Evolutionary conservation across 2,113 vertebrate genomes (phyloP), one percentile per base, ranked within the genome.

Genomic region (Misgurnus anguillicaudatus): DNA sequence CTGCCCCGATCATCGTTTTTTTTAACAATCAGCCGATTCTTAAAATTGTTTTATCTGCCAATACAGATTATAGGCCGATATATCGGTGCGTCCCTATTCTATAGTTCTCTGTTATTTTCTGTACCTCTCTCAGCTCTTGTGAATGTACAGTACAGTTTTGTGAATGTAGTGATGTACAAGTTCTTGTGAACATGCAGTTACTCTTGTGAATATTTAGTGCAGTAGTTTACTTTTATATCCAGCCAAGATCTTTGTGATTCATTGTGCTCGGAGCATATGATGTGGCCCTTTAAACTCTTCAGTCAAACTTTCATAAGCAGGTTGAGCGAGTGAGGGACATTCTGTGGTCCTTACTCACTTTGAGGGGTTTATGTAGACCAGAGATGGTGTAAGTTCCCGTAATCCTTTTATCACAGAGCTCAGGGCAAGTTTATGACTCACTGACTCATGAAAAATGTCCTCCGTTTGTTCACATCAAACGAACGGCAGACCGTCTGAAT

Each of bases 401-500:
- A 86, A 86, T 81, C 76, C 79, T 31, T 83, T 86, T 83, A 86
- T 84, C 78, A 70, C 66, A 62, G 9, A 45, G 55, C 82, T 80
- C 67, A 75, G 24, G 75, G 72, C 71, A 64, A 16, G 66, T 77
- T 65, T 45, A 41, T 61, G 71, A 61, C 71, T 55, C 36, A 41
- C 69, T 19, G 51, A 71, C 69, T 73, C 70, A 60, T 60, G n/a
- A 57, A 61, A 73, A 73, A 31, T 19, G 16, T 42, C 55, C 55
- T 42, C 45, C 10, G 16, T 45, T 73, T 45, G 55, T 45, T 41
- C 6, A 64, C 6, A 64, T 60, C 39, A 73, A 39, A 73, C 11
- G 4, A 19, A 73, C 16, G 6, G 67, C 24, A 24, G 10, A 21
- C 19, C 42, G 4, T 57, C 53, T 57, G 14, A 17, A 24, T 7